These are phyloP conservation scores for Patella depressa DNA, from an alignment of 2,888 invertebrate species.

Conservation along the genomic window DNA sequence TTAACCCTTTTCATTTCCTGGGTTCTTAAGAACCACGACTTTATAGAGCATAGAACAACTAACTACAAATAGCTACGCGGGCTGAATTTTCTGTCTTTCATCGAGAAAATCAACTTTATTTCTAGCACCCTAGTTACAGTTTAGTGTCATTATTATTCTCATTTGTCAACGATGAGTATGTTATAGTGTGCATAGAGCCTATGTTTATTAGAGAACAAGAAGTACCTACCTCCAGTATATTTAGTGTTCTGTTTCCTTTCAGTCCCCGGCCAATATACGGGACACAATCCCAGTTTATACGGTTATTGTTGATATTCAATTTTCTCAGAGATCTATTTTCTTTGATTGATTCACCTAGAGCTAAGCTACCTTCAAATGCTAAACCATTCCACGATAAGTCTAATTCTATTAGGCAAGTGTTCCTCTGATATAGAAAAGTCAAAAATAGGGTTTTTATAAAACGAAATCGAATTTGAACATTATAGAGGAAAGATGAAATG, in stretches of 20 bases:
- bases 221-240: slow-evolving; percentile 58
- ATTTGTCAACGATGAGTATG: too few relatives aligned
- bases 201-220: too few relatives aligned
- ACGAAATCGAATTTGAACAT: background rate
- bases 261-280: slow-evolving; percentile 61
- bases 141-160: too few relatives aligned
- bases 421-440: slow-evolving; percentile 41
- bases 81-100: too few relatives aligned
- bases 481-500: background rate
- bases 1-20: too few relatives aligned
- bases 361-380: slow-evolving; percentile 64
- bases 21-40: too few relatives aligned
- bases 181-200: too few relatives aligned
- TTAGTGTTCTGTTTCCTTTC: slow-evolving; percentile 55
- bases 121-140: too few relatives aligned
- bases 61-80: too few relatives aligned
- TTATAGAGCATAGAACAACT: too few relatives aligned
- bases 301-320: slow-evolving; percentile 64
- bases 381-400: slow-evolving; percentile 68
- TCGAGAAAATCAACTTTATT: too few relatives aligned
- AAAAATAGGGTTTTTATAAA: background rate
- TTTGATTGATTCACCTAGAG: slow-evolving; percentile 60
- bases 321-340: slow-evolving; percentile 58
- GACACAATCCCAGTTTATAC: slow-evolving; percentile 69
- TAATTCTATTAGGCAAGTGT: slow-evolving; percentile 46